Base-by-base conservation (phyloP, 2,797 vertebrate genomes). In the Poecilia wingei region DNA sequence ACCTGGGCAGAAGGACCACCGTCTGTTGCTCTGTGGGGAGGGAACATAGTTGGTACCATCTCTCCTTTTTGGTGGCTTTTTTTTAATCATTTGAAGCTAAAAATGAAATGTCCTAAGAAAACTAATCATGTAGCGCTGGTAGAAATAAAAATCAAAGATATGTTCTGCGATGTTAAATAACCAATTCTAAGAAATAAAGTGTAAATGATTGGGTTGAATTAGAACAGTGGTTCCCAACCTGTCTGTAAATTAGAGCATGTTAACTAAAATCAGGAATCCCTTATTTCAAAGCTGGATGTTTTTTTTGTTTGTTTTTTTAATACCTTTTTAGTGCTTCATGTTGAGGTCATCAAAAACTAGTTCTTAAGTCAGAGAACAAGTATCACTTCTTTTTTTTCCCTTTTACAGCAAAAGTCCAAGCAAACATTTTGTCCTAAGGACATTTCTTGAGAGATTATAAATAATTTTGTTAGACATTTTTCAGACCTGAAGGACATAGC, bases 1-100 rank as follows among this genome's bases (percentile, higher is more conserved):
- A 97, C 82, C 96, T 94, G 41, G 97, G 97, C 81, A 99, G 96
- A 81, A 99, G 95, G 92, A 98, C 98, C 84, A 98, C 98, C n/a
- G 97, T 96, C 88, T 99, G 98, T 94, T 98, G 97, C 86, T 99
- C 98, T 99, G 96, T 91, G 78, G 87, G 74, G 2, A 75, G 61
- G 76, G 28, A 22, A 77, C 20, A 72, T 14, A 43, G 49, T 9
- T 47, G 18, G 2, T 83, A 74, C 33, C 84, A 78, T 25, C 31
- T 39, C 59, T 6, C 51, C 8, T 61, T 64, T 33, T 33, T 39
- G 10, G 9, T 31, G 3, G 3, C 49, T 36, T 73, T 4, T 6
- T 73, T 79, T 2, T 2, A n/a, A 46, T 72, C 2, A 59, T 25
- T 71, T 71, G 18, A 16, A 5, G 5, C 12, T 53, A 45, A 55